Percentiles rank a stretch among this genome's conserved stretches.
Evolutionary conservation across 2,888 invertebrate species (phyloP).

Genomic region (Cataglyphis livida): DNA sequence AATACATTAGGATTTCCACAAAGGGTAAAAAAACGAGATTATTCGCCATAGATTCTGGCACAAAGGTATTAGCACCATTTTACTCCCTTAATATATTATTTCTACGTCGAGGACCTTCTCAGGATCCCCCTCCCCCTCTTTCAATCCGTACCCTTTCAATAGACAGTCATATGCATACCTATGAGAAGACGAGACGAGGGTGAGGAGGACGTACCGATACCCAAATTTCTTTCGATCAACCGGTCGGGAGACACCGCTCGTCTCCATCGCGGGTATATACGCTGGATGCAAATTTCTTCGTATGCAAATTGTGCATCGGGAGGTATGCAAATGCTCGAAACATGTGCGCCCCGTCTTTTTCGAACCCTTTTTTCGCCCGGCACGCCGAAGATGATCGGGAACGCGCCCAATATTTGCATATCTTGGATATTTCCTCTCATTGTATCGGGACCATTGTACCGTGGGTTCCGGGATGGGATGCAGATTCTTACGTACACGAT

Average conservation of each 20-base stretch:
- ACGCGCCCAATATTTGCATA: conserved; percentile 84
- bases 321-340: conserved; percentile 83
- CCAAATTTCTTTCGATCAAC: conserved; percentile 65
- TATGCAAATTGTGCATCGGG: conserved; percentile 80
- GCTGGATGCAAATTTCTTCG: conserved; percentile 85
- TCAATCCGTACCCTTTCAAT: conserved; percentile 78
- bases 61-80: conserved; percentile 84
- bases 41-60: conserved; percentile 74
- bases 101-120: conserved; percentile 75
- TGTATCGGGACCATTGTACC: conserved; percentile 83
- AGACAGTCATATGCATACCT: conserved; percentile 68
- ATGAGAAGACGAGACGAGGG: conserved; percentile 56
- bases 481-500: conserved; percentile 62
- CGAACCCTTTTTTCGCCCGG: conserved; percentile 82
- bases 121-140: conserved; percentile 51
- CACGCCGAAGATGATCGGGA: conserved; percentile 84
- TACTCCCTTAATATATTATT: conserved; percentile 85
- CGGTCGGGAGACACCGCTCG: conserved; percentile 52
- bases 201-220: conserved; percentile 59
- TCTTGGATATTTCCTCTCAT: conserved; percentile 86
- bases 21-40: conserved; percentile 79
- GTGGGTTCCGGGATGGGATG: conserved; percentile 78
- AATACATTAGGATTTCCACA: conserved; percentile 82
- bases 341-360: conserved; percentile 83
- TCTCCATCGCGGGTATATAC: conserved; percentile 78